Evolutionary conservation across 2,113 vertebrate genomes (phyloP), one percentile per base, ranked within the genome.

Genomic region (Pedionomus torquatus): DNA sequence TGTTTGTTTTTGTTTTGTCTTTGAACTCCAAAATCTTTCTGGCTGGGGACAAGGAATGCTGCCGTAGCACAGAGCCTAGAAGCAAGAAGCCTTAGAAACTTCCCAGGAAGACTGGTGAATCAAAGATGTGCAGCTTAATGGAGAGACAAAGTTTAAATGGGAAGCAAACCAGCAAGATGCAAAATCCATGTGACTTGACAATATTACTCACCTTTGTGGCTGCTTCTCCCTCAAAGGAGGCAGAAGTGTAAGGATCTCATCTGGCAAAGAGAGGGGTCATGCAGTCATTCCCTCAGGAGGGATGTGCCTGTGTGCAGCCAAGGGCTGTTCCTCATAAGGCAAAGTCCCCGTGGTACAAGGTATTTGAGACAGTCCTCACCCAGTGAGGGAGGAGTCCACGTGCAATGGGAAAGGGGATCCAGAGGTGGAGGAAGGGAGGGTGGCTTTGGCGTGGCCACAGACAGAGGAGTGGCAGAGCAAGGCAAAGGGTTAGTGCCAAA

Each of bases 11-110:
- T n/a, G n/a, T n/a, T n/a, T n/a, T n/a, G n/a, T n/a, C n/a, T n/a
- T n/a, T n/a, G 26, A 85, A 77, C 93, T 83, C 60, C 60, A 35
- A 30, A 51, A 70, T 41, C 71, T 70, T 66, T 31, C 74, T 85
- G 77, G 49, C 17, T 33, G 33, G 82, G 28, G 66, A 49, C 11
- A 88, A 88, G 64, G 83, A 92, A 33, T 0, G 4, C 37, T 87
- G 87, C 81, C 65, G 26, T 17, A 84, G 65, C 76, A 74, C 0
- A 3, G 4, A 95, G n/a, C 46, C 64, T 25, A 3, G 18, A 37
- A 88, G 60, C 37, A 87, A 93, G 72, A 60, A 79, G 46, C 48
- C 31, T 90, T 95, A 83, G 80, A 78, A 84, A 31, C 61, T 70
- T 91, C 60, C 76, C 72, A 81, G 83, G 41, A 81, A 66, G n/a